Evolutionary conservation across 2,797 vertebrate species (phyloP).

Genomic region (Sebastes trivittatus): DNA sequence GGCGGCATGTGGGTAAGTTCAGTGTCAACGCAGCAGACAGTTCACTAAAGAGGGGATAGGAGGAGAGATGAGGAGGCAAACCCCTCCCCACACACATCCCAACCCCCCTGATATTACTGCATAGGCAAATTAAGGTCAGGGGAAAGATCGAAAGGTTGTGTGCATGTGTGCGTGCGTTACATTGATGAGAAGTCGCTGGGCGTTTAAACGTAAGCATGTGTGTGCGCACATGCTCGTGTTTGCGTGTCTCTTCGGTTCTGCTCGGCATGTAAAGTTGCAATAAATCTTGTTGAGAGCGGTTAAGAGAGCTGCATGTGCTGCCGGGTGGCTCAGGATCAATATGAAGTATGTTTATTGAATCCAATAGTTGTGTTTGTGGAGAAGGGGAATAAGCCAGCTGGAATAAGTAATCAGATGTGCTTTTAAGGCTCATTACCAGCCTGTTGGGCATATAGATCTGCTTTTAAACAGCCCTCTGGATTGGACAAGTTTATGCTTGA

Average conservation of each 20-base stretch:
- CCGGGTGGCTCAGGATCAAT: conserved; percentile 69
- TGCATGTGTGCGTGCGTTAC: conserved; percentile 20
- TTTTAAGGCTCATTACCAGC: conserved; percentile 74
- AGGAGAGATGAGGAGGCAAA: conserved; percentile 61
- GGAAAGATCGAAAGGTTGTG: conserved; percentile 43
- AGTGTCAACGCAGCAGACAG: conserved; percentile 38
- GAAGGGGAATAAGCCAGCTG: conserved; percentile 64
- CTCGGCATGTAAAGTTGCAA: conserved; percentile 57
- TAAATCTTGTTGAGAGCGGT: conserved; percentile 66
- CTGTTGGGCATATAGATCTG: conserved; percentile 64
- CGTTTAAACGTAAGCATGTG: conserved; percentile 46
- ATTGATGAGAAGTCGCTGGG: conserved; percentile 56
- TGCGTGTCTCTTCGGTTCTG: conserved; percentile 43
- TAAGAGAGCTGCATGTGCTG: conserved; percentile 51
- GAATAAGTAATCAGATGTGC: conserved; percentile 70
- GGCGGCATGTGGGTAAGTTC: conserved; percentile 89
- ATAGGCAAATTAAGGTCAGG: conserved; percentile 66
- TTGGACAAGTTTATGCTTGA: conserved; percentile 37
- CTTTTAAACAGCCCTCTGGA: conserved; percentile 44
- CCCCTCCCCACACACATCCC: conserved; percentile 58
- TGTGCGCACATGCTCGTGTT: background rate
- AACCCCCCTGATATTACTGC: conserved; percentile 53
- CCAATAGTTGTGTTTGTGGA: conserved; percentile 66
- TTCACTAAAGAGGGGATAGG: conserved; percentile 51
- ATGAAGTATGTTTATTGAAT: conserved; percentile 78